Evolutionary conservation across 2,113 vertebrate genomes (phyloP).

Genomic region (Ictalurus punctatus): DNA sequence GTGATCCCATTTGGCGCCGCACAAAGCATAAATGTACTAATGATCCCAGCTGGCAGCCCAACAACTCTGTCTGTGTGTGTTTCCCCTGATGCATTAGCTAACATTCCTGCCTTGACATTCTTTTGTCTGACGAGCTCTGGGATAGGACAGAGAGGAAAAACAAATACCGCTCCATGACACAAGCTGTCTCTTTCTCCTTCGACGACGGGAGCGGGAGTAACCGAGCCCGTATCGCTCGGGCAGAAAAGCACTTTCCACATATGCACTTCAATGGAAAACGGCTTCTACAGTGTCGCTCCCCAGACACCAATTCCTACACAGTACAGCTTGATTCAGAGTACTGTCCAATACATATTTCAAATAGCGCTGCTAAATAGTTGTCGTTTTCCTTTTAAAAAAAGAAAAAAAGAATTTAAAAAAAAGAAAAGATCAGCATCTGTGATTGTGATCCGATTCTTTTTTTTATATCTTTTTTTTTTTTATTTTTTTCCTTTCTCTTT

Average conservation of each 20-base stretch:
- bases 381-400: not conserved
- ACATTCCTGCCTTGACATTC: constrained; percentile 62
- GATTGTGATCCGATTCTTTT: constrained; percentile 32
- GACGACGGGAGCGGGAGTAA: constrained; percentile 54
- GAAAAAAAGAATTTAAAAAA: not conserved
- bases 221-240: constrained; percentile 66
- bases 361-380: constrained; percentile 48
- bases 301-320: constrained; percentile 59
- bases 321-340: constrained; percentile 54
- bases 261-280: constrained; percentile 63
- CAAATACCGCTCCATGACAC: constrained; percentile 63
- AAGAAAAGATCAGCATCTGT: constrained; percentile 24
- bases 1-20: constrained; percentile 22
- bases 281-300: constrained; percentile 55
- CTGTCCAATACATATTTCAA: constrained; percentile 56
- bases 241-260: constrained; percentile 63
- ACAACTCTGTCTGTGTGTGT: constrained; percentile 20
- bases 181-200: constrained; percentile 53
- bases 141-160: constrained; percentile 69
- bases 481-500: not conserved
- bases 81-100: constrained; percentile 56
- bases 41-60: constrained; percentile 47
- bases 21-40: constrained; percentile 40
- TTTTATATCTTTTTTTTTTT: too few relatives aligned
- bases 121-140: constrained; percentile 59